phyloP scores from a whole-genome alignment of 2,888 invertebrate species.

The Agriotes lineatus region DNA sequence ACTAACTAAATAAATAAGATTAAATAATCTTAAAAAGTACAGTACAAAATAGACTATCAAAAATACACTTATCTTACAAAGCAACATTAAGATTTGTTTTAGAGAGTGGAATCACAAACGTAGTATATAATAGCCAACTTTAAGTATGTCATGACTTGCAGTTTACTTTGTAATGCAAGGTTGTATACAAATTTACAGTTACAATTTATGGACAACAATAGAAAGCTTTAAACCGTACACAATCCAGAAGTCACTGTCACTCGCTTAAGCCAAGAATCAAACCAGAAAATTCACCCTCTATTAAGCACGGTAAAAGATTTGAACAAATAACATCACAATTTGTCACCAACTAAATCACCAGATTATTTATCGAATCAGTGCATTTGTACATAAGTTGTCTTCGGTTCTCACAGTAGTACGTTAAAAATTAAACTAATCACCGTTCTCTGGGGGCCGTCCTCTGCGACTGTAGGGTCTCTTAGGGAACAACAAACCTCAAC shows the following conservation, averaged over 20 bases:
- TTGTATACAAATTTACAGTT: slow-evolving; percentile 47
- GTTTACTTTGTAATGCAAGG: slow-evolving; percentile 39
- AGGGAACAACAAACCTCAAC: slow-evolving; percentile 63
- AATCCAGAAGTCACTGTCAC: slow-evolving; percentile 48
- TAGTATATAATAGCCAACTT: slow-evolving; percentile 18
- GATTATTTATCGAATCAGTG: slow-evolving; percentile 31
- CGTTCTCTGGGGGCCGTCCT: slow-evolving; percentile 48
- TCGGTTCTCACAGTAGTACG: slow-evolving; percentile 13
- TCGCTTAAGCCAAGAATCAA: slow-evolving; percentile 33
- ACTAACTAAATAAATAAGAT: slow-evolving; percentile 60
- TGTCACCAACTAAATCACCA: slow-evolving; percentile 37
- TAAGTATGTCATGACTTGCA: slow-evolving; percentile 53
- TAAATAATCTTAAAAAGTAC: slow-evolving; percentile 58
- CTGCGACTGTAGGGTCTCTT: slow-evolving; percentile 53
- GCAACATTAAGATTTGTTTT: slow-evolving; percentile 42
- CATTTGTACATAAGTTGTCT: slow-evolving; percentile 29
- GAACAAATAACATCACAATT: slow-evolving; percentile 41
- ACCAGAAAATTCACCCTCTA: slow-evolving; percentile 26
- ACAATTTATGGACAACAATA: slow-evolving; percentile 57
- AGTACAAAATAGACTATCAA: slow-evolving; percentile 57
- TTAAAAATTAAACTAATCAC: slow-evolving; percentile 38
- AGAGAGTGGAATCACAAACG: slow-evolving; percentile 41
- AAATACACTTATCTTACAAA: slow-evolving; percentile 58
- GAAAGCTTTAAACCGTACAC: slow-evolving; percentile 58
- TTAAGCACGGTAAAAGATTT: slow-evolving; percentile 37